Evolutionary conservation across 2,113 vertebrate species (phyloP).

Genomic region (Anarhynchus alexandrinus): DNA sequence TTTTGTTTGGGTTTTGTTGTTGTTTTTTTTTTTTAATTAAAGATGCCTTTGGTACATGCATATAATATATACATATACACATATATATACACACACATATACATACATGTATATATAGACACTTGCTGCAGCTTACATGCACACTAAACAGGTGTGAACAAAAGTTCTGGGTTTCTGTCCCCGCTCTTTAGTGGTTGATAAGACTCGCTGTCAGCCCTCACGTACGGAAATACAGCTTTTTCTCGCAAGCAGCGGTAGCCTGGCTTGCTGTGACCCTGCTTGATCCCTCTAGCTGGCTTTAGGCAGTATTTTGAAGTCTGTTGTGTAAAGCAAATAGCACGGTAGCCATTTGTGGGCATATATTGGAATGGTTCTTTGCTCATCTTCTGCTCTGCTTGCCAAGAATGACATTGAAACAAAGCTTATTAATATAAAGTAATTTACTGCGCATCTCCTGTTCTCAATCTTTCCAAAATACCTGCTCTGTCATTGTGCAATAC

Average conservation of each 20-base stretch:
- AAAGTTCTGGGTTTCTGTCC: not conserved
- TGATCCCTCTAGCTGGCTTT: not conserved
- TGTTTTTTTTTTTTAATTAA: not conserved
- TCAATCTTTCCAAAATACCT: not conserved
- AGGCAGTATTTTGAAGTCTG: not conserved
- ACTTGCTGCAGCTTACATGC: not conserved
- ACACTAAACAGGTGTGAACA: not conserved
- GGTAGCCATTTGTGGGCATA: not conserved
- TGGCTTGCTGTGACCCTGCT: not conserved
- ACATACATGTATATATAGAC: not conserved
- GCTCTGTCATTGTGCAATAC: not conserved
- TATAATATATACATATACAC: too few species aligned
- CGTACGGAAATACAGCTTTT: not conserved
- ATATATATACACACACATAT: not conserved
- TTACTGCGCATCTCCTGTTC: not conserved
- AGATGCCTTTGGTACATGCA: not conserved
- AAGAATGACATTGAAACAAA: conserved; percentile 15
- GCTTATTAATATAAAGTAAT: conserved; percentile 23
- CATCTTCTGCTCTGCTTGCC: conserved; percentile 2
- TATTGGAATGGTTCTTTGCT: not conserved
- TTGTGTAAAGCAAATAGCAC: not conserved
- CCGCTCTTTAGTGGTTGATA: not conserved
- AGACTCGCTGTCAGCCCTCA: not conserved
- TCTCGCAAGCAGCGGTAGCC: not conserved
- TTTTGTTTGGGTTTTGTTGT: not conserved